These are phyloP conservation scores for Oreortyx pictus DNA, from an alignment of 2,797 vertebrate genomes.

Conservation along the genomic window DNA sequence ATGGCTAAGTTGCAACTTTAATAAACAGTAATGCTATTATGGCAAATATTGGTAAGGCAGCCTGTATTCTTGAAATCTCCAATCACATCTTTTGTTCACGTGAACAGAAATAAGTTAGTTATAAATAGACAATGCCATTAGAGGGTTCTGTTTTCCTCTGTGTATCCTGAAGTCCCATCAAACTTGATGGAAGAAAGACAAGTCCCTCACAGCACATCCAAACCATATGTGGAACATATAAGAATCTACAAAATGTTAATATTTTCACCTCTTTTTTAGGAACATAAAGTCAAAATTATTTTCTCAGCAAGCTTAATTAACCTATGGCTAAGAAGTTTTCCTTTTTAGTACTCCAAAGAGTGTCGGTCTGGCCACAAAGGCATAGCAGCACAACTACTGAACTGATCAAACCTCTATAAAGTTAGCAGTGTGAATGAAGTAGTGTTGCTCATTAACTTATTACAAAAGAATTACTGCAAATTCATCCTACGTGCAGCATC, in stretches of 20 bases:
- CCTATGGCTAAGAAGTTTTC: neutral
- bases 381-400: conserved; percentile 34
- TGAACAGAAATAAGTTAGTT: neutral
- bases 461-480: conserved; percentile 69
- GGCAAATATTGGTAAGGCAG: neutral
- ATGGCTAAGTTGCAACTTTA: neutral
- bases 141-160: neutral
- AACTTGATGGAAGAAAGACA: neutral
- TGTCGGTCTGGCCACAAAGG: neutral
- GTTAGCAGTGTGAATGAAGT: conserved; percentile 29
- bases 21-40: neutral
- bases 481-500: conserved; percentile 58
- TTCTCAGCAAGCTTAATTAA: conserved; percentile 29
- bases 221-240: neutral
- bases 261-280: conserved; percentile 7
- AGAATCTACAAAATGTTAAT: neutral
- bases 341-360: neutral
- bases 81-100: fast-evolving
- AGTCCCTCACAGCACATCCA: neutral
- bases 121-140: neutral
- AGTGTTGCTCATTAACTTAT: conserved; percentile 52
- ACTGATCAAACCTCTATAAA: conserved; percentile 59
- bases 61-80: neutral
- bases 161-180: neutral
- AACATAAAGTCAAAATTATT: neutral